Evolutionary conservation across 2,797 vertebrate genomes (phyloP).

Genomic region (Crossoptilon crossoptilon): DNA sequence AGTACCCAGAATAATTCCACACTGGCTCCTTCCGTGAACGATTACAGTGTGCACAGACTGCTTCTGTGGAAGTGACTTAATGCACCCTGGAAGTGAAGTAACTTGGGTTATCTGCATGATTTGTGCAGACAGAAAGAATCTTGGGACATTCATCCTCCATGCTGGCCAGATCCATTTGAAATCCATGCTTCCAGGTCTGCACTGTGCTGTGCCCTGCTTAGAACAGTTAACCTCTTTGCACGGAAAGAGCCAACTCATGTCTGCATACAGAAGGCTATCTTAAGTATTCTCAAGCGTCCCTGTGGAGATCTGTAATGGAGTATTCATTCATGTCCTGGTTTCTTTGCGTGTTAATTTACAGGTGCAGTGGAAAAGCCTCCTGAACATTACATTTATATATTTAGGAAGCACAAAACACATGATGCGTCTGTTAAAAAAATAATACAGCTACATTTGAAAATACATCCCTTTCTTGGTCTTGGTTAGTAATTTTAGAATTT

Average conservation of each 20-base stretch:
- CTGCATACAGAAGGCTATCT: neutral
- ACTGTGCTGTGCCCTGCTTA: neutral
- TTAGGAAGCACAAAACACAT: neutral
- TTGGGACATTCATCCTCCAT: no score
- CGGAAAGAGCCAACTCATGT: neutral
- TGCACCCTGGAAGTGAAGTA: neutral
- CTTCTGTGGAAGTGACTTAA: neutral
- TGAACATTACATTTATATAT: neutral
- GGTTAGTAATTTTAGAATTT: neutral
- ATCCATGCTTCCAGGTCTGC: neutral
- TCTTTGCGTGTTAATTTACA: neutral
- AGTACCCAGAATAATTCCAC: neutral
- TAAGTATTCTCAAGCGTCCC: neutral
- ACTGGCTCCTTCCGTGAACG: neutral
- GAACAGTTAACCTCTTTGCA: neutral
- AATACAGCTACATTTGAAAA: neutral
- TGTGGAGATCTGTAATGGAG: fast-evolving
- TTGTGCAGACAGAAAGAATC: neutral
- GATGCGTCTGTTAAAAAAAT: neutral
- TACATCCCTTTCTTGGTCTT: neutral
- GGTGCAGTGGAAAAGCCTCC: neutral
- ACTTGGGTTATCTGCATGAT: neutral
- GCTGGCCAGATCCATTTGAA: neutral
- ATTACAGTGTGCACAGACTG: neutral
- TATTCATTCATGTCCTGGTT: neutral